These are phyloP conservation scores for Riparia riparia DNA, from an alignment of 2,113 vertebrate genomes.

Conservation along the genomic window DNA sequence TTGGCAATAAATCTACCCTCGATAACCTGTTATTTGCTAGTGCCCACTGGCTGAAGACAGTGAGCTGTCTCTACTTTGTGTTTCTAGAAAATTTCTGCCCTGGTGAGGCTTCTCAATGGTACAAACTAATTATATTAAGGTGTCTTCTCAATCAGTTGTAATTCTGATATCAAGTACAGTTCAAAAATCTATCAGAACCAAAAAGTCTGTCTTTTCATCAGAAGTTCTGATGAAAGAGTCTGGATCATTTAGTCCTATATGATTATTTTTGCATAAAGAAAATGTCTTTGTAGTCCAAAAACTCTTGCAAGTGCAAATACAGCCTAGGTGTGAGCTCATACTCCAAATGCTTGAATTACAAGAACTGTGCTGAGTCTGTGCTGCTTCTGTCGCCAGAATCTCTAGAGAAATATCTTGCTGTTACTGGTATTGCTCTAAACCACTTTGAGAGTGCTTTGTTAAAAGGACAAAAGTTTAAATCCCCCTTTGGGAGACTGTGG, in stretches of 20 bases:
- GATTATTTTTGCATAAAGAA: background rate
- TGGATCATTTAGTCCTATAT: background rate
- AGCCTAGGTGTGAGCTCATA: background rate
- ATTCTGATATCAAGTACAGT: background rate
- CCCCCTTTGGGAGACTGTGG: background rate
- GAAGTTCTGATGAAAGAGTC: background rate
- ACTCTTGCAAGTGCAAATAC: background rate
- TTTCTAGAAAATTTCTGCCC: background rate
- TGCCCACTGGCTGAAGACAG: background rate
- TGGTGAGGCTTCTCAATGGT: background rate
- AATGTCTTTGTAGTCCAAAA: background rate
- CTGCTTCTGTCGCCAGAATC: background rate
- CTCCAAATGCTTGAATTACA: background rate
- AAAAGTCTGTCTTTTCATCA: background rate
- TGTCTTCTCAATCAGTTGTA: background rate
- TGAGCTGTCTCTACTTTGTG: background rate
- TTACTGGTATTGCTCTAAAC: background rate
- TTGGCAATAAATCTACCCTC: background rate
- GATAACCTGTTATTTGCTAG: background rate
- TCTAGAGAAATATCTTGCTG: background rate
- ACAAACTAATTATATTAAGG: background rate
- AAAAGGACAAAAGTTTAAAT: slow-evolving; percentile 20
- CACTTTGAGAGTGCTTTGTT: slow-evolving; percentile 25
- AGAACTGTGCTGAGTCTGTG: background rate
- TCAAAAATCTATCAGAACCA: background rate